Evolutionary conservation across 64 coral and sea anemone species (phyloP).

Genomic region (Montipora sp.): DNA sequence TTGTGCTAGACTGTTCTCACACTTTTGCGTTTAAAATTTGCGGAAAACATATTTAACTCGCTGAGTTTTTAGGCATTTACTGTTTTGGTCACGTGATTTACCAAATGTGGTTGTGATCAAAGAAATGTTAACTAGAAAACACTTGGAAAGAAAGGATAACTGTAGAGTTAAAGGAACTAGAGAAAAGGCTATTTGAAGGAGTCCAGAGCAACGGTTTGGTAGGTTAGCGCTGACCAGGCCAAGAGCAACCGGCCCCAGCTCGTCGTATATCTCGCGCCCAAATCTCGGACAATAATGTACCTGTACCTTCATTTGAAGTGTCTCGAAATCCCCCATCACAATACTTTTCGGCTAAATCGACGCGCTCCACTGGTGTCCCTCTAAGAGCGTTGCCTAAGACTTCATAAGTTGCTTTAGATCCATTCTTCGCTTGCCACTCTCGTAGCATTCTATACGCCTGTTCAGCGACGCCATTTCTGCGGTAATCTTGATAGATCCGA

Average conservation of each 20-base stretch:
- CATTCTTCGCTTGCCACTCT: neutral
- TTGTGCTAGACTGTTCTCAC: too few relatives aligned
- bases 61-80: too few relatives aligned
- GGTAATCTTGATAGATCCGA: neutral
- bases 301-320: neutral
- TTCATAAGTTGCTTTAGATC: conserved; percentile 16
- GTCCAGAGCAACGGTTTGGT: too few relatives aligned
- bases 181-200: too few relatives aligned
- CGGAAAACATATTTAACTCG: too few relatives aligned
- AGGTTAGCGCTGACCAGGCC: too few relatives aligned
- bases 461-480: neutral
- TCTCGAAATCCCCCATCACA: neutral
- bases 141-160: too few relatives aligned
- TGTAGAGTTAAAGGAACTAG: too few relatives aligned
- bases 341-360: conserved; percentile 27
- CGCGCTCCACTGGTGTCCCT: neutral
- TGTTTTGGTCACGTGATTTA: too few relatives aligned
- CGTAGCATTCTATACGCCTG: conserved; percentile 32
- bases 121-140: too few relatives aligned
- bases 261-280: neutral
- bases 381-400: neutral
- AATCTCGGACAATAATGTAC: neutral
- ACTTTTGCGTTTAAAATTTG: too few relatives aligned
- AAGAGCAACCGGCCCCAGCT: neutral
- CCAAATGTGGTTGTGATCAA: too few relatives aligned